phyloP scores from a whole-genome alignment of 2,113 vertebrate species.

The Rhombomys opimus region DNA sequence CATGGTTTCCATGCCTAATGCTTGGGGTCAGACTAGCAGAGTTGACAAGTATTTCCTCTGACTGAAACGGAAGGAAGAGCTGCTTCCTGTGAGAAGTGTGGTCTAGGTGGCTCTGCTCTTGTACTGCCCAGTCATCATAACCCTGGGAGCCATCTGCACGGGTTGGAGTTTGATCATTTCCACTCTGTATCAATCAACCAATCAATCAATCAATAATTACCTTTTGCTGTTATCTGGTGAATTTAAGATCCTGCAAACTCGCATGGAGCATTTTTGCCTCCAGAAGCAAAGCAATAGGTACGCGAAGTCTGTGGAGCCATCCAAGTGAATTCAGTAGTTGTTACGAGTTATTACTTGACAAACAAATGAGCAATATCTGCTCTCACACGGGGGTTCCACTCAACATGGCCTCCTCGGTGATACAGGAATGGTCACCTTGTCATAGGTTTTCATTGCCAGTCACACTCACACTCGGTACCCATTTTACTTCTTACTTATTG shows the following conservation, averaged over 20 bases:
- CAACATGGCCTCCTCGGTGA: background rate
- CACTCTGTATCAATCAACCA: background rate
- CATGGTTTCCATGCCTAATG: background rate
- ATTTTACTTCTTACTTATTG: background rate
- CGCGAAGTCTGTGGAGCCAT: background rate
- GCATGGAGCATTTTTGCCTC: conserved; percentile 53
- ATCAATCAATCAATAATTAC: background rate
- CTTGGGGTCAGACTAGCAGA: background rate
- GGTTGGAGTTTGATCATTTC: conserved; percentile 59
- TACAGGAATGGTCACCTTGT: background rate
- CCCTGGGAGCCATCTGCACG: fast-evolving
- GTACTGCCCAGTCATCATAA: background rate
- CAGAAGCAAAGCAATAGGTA: background rate
- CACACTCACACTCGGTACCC: background rate
- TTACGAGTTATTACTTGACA: background rate
- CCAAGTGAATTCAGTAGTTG: background rate
- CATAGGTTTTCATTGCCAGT: background rate
- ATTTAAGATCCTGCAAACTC: conserved; percentile 22
- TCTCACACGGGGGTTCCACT: background rate
- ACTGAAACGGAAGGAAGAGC: background rate
- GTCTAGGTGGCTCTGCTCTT: background rate
- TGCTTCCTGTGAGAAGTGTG: fast-evolving
- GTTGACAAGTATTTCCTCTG: background rate
- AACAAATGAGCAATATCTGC: background rate
- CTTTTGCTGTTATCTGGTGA: background rate